Percentiles rank a stretch among this genome's conserved stretches.
These are phyloP conservation scores for Bicyclus anynana DNA, from an alignment of 1,140 invertebrate genomes.

Conservation along the genomic window DNA sequence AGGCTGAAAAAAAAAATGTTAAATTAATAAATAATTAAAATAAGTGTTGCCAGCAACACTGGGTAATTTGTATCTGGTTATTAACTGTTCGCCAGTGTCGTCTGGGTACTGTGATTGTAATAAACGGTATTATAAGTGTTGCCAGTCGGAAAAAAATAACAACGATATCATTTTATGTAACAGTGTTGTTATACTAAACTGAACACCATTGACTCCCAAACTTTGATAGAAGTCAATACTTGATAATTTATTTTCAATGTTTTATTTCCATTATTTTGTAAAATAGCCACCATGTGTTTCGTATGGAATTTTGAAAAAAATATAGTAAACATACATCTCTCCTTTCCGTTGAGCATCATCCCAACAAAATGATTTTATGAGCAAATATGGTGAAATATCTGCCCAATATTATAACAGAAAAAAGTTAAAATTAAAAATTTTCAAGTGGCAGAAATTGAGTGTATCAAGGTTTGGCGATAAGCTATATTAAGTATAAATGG, in stretches of 20 bases:
- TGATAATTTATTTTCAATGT: too few relatives aligned
- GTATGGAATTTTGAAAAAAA: too few relatives aligned
- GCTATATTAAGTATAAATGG: not conserved
- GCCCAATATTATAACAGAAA: too few relatives aligned
- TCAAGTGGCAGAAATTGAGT: too few relatives aligned
- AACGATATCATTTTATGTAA: slow-evolving; percentile 1
- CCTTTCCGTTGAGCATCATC: too few relatives aligned
- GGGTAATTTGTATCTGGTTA: not conserved
- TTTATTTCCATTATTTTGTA: too few relatives aligned
- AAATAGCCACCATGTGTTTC: too few relatives aligned
- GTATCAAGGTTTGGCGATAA: not conserved
- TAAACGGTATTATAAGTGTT: slow-evolving; percentile 11
- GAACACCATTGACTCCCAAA: not conserved
- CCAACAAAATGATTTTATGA: too few relatives aligned
- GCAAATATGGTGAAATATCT: too few relatives aligned
- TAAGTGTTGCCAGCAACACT: not conserved
- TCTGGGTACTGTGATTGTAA: slow-evolving; percentile 19
- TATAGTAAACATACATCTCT: too few relatives aligned
- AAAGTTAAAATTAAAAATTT: too few relatives aligned
- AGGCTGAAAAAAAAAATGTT: slow-evolving; percentile 1
- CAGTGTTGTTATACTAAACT: slow-evolving; percentile 8
- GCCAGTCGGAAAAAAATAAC: slow-evolving; percentile 15
- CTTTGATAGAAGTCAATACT: not conserved
- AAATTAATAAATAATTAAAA: not conserved
- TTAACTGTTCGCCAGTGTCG: slow-evolving; percentile 24